Base-by-base conservation (phyloP, 2,797 vertebrate genomes). In the Cuculus canorus region DNA sequence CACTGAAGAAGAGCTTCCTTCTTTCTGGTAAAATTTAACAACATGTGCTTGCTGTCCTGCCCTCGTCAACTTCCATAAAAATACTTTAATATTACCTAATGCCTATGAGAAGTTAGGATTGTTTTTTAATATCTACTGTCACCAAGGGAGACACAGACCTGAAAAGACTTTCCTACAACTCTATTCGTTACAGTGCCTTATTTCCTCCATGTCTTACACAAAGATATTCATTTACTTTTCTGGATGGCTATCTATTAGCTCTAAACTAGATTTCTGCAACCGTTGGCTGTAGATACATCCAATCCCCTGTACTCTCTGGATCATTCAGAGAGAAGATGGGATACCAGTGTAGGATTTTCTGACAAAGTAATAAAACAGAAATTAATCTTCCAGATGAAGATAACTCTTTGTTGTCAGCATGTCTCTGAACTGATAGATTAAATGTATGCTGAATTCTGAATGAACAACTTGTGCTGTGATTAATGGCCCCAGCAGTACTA, bases 301-400 rank as follows among this genome's bases (percentile, higher is more conserved):
- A 70, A 37, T 52, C 93, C 57, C n/a, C 28, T 66, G 32, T 73
- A 27, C 23, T 21, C 52, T 66, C 65, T 57, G 27, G 56, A 21
- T 73, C 60, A 91, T 87, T 95, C 60, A 72, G 57, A 82, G 37
- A 77, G 45, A 91, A 84, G 37, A 83, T 53, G 63, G 86, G 52
- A 66, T 65, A 66, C 7, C 28, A 85, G 7, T 14, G 59, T 9
- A 83, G 69, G 24, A 52, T 61, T 28, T 79, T 66, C 52, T 57
- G 45, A 85, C 86, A 50, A 96, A 48, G 41, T 63, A 64, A 56
- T 32, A 78, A 87, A 71, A 85, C 48, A 93, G 15, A 87, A 93
- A 86, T 59, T 93, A 90, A 88, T 79, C 59, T 72, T 35, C 41
- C 19, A 43, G 88, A 63, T 47, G 45, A 81, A 92, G 76, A 87